phyloP scores from a whole-genome alignment of 2,888 invertebrate species.

The Epistrophe grossulariae region DNA sequence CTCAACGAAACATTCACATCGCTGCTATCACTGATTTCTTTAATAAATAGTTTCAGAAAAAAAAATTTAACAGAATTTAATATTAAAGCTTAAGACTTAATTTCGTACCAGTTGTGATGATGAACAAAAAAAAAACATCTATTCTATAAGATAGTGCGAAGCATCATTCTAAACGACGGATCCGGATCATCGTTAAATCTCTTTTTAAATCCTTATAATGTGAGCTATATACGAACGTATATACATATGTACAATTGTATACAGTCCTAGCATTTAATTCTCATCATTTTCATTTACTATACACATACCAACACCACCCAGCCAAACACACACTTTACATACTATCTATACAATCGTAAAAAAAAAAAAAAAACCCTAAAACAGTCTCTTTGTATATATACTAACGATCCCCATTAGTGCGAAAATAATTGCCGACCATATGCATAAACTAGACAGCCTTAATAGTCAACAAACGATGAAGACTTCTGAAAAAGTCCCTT shows the following conservation, averaged over 20 bases:
- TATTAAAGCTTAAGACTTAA: slow-evolving; percentile 1
- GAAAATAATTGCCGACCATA: slow-evolving; percentile 35
- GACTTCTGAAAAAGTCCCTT: slow-evolving; percentile 9
- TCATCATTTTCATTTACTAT: slow-evolving; percentile 14
- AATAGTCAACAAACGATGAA: slow-evolving; percentile 44
- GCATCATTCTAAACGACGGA: slow-evolving; percentile 17
- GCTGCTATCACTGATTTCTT: too few relatives aligned
- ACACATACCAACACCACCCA: background rate
- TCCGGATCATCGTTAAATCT: slow-evolving; percentile 29
- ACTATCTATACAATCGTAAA: background rate
- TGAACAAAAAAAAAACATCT: background rate
- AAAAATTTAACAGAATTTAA: background rate
- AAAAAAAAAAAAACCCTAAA: slow-evolving; percentile 13
- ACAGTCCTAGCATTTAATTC: slow-evolving; percentile 5
- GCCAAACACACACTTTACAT: background rate
- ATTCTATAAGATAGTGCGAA: background rate
- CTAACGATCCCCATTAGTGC: slow-evolving; percentile 29
- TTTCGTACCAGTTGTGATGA: background rate
- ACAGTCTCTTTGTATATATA: slow-evolving; percentile 19
- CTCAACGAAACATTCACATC: too few relatives aligned
- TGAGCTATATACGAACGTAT: slow-evolving; percentile 4
- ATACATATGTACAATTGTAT: background rate
- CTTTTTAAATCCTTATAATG: slow-evolving; percentile 22
- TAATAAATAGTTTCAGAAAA: too few relatives aligned
- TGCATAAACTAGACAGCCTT: slow-evolving; percentile 36